These are phyloP conservation scores for Microcebus lehilahytsara DNA, from an alignment of 2,113 vertebrate genomes.

Conservation along the genomic window DNA sequence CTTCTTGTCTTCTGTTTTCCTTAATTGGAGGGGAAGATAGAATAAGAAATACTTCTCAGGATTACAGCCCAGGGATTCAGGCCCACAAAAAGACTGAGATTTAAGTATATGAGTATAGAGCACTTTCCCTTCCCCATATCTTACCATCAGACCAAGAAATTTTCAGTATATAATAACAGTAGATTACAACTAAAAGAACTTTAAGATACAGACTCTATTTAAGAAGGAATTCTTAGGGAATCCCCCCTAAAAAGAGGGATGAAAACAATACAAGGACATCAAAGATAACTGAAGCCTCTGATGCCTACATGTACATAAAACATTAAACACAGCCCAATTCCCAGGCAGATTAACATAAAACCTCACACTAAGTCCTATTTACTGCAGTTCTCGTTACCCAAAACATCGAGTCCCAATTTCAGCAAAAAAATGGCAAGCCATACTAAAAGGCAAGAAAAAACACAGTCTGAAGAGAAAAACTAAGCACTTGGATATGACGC, in stretches of 20 bases:
- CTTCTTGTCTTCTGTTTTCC: neutral
- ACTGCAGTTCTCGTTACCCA: neutral
- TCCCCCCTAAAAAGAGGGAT: neutral
- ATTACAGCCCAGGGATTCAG: neutral
- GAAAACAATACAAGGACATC: neutral
- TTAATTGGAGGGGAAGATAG: neutral
- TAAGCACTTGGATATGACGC: neutral
- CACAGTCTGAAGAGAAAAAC: neutral
- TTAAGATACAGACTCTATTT: neutral
- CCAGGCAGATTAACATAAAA: neutral
- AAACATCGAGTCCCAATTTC: neutral
- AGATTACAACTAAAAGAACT: neutral
- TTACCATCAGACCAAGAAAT: neutral
- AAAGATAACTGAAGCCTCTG: neutral
- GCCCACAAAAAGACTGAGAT: neutral
- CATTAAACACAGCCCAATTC: neutral
- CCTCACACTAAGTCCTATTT: neutral
- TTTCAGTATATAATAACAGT: too few species aligned
- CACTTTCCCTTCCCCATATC: neutral
- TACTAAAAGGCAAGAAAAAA: neutral
- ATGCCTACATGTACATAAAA: neutral
- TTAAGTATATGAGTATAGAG: neutral
- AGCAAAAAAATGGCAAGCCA: neutral
- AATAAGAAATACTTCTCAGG: neutral
- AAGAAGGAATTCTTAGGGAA: neutral